A percentile compares a stretch with the other conserved stretches of the same genome.
phyloP scores from a whole-genome alignment of 2,797 vertebrate species.

The Leptodactylus fallax region DNA sequence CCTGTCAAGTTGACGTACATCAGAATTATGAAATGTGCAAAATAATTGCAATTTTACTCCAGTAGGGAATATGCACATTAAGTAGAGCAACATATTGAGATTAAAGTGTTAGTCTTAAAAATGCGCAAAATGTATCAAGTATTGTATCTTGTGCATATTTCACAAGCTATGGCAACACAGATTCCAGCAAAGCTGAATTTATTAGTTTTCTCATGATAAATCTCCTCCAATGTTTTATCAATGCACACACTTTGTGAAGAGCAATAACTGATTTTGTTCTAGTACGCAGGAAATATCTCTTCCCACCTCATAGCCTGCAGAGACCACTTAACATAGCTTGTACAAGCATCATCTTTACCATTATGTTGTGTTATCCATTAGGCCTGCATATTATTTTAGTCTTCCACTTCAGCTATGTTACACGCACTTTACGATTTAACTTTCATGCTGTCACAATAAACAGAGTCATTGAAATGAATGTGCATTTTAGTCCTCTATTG shows the following conservation, averaged over 20 bases:
- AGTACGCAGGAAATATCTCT: background rate
- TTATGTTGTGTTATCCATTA: background rate
- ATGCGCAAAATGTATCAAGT: too few relatives aligned
- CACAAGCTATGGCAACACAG: too few relatives aligned
- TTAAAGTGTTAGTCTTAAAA: too few relatives aligned
- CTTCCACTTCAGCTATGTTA: conserved; percentile 5
- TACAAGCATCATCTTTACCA: background rate
- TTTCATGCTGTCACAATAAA: conserved; percentile 20
- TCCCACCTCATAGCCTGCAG: background rate
- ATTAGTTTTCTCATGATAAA: too few relatives aligned
- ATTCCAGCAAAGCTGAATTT: too few relatives aligned
- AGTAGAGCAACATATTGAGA: too few relatives aligned
- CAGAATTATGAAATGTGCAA: too few relatives aligned
- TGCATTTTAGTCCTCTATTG: background rate
- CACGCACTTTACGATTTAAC: background rate
- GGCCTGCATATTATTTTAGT: background rate
- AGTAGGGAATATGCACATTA: too few relatives aligned
- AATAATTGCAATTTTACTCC: too few relatives aligned
- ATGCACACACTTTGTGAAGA: background rate
- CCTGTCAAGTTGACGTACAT: too few relatives aligned
- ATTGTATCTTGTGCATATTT: too few relatives aligned
- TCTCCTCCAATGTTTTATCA: too few relatives aligned
- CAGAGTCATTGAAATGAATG: background rate
- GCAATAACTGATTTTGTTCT: background rate
- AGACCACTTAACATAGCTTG: background rate